Evolutionary conservation across 2,888 invertebrate species (phyloP).

Genomic region (Aplocera efformata): DNA sequence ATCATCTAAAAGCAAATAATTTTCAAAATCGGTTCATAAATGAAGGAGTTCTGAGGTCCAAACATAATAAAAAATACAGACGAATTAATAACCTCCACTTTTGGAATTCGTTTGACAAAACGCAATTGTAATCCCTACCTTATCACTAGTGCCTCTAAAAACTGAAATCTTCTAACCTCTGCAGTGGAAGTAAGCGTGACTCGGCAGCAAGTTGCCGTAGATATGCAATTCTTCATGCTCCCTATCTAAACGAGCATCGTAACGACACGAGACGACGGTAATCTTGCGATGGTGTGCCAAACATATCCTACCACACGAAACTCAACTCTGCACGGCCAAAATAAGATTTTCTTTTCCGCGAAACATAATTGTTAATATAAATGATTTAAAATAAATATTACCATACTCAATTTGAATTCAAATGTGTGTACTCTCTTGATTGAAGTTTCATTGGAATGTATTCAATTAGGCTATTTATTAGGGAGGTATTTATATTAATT

Average conservation of each 20-base stretch:
- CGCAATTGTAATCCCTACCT: too few species aligned
- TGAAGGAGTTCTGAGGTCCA: too few species aligned
- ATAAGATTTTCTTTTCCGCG: slow-evolving; percentile 29
- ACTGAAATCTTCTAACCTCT: neutral
- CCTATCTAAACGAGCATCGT: slow-evolving; percentile 78
- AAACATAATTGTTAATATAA: slow-evolving; percentile 30
- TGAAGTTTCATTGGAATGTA: slow-evolving; percentile 3
- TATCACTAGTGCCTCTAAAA: too few species aligned
- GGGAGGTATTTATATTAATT: too few species aligned
- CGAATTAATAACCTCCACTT: too few species aligned
- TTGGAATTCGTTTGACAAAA: too few species aligned
- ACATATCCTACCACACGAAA: slow-evolving; percentile 34
- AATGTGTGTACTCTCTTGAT: slow-evolving; percentile 14
- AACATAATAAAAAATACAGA: too few species aligned
- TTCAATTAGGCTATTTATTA: neutral
- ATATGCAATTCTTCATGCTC: slow-evolving; percentile 73
- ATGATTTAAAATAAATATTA: slow-evolving; percentile 44
- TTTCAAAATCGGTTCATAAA: too few species aligned
- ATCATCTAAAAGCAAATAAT: too few species aligned
- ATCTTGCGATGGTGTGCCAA: slow-evolving; percentile 62
- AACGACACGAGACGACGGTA: slow-evolving; percentile 65
- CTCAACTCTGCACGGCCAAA: slow-evolving; percentile 34
- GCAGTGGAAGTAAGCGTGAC: slow-evolving; percentile 24
- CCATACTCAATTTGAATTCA: slow-evolving; percentile 24
- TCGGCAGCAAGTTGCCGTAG: slow-evolving; percentile 50